Percentiles rank a stretch among this genome's conserved stretches.
Evolutionary conservation across 2,888 invertebrate species (phyloP).

Genomic region (Eutolmus rufibarbis): DNA sequence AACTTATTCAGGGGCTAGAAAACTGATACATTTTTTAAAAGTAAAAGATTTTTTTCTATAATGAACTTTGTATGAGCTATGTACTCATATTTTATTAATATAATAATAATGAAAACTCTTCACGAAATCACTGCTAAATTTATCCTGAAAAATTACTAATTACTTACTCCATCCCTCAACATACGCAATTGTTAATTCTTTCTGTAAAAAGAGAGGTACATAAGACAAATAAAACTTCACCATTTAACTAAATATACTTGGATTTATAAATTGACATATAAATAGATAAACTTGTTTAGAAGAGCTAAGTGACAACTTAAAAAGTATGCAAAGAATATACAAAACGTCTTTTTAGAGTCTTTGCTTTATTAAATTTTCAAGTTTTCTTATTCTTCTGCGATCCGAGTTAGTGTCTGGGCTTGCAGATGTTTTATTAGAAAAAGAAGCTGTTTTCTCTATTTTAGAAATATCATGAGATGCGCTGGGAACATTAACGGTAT

Average conservation of each 20-base stretch:
- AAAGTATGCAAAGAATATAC: background rate
- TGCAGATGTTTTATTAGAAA: background rate
- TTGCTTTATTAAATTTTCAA: conserved; percentile 68
- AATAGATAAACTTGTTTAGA: background rate
- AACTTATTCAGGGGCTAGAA: too few relatives aligned
- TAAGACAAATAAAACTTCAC: background rate
- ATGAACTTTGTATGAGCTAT: too few relatives aligned
- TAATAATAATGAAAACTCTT: too few relatives aligned
- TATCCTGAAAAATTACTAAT: too few relatives aligned
- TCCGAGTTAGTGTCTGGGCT: conserved; percentile 52
- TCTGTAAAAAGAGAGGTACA: background rate
- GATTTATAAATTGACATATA: background rate
- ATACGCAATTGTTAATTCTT: too few relatives aligned
- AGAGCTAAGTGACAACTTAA: background rate
- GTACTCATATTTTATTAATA: too few relatives aligned
- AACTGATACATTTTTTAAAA: too few relatives aligned
- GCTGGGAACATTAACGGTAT: background rate
- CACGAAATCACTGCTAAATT: too few relatives aligned
- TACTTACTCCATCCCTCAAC: too few relatives aligned
- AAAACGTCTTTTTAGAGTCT: conserved; percentile 54
- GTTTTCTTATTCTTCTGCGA: conserved; percentile 65
- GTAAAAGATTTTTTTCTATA: too few relatives aligned
- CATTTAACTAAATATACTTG: background rate
- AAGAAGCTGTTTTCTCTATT: background rate
- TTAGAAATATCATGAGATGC: background rate